phyloP scores from a whole-genome alignment of 2,797 vertebrate species.

The Phrynocephalus vlangalii region DNA sequence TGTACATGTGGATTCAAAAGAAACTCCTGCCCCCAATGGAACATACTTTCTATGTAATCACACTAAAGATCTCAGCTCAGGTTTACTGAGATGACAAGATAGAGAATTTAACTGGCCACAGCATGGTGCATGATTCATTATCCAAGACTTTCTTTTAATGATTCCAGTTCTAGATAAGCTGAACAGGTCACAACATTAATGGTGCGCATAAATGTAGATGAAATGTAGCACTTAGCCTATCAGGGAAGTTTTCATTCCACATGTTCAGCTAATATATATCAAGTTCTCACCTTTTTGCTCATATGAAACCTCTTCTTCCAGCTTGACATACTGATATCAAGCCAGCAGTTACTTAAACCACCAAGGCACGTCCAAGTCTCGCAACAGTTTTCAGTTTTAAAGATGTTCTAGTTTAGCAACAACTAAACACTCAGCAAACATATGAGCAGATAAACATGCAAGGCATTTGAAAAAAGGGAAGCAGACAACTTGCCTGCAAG shows the following conservation, averaged over 20 bases:
- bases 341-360: not conserved
- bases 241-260: not conserved
- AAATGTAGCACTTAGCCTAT: not conserved
- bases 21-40: not conserved
- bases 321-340: not conserved
- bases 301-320: not conserved
- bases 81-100: not conserved
- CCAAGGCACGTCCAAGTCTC: not conserved
- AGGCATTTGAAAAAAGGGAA: not conserved
- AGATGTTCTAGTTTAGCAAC: not conserved
- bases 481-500: not conserved
- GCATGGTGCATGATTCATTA: not conserved
- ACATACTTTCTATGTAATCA: not conserved
- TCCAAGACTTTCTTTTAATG: not conserved
- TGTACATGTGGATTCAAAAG: not conserved
- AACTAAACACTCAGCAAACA: not conserved
- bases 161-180: not conserved
- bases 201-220: not conserved
- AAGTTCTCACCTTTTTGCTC: not conserved
- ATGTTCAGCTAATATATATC: not conserved
- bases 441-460: constrained; percentile 6
- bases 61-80: not conserved
- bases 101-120: not conserved
- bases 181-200: not conserved
- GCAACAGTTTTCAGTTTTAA: not conserved